Evolutionary conservation across 2,797 vertebrate species (phyloP).

Genomic region (Oryzias sinensis): DNA sequence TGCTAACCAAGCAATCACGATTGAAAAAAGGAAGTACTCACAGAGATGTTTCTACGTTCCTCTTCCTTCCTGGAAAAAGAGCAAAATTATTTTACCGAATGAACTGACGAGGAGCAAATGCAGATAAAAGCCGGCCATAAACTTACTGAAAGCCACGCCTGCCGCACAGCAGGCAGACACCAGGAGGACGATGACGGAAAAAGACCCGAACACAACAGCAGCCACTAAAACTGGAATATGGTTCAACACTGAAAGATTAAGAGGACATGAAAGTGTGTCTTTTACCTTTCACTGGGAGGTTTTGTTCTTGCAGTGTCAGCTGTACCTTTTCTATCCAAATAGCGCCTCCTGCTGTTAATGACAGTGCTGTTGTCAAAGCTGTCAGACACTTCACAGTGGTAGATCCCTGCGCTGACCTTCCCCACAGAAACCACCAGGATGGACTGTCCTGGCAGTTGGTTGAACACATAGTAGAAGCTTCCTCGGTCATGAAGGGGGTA

Average conservation of each 20-base stretch:
- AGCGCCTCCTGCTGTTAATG: conserved; percentile 44
- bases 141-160: conserved; percentile 68
- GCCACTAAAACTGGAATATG: conserved; percentile 37
- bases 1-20: neutral
- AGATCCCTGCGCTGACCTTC: conserved; percentile 51
- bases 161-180: conserved; percentile 57
- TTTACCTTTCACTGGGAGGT: neutral
- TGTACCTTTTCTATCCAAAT: conserved; percentile 68
- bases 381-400: conserved; percentile 69
- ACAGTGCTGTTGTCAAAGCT: conserved; percentile 58
- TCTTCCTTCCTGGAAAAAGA: conserved; percentile 56
- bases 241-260: conserved; percentile 58
- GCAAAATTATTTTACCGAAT: neutral
- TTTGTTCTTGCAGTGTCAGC: neutral
- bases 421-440: conserved; percentile 44
- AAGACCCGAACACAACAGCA: conserved; percentile 64
- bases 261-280: neutral
- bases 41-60: conserved; percentile 30
- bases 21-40: conserved; percentile 49
- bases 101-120: neutral
- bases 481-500: conserved; percentile 34
- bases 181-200: conserved; percentile 50
- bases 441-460: conserved; percentile 32
- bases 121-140: neutral
- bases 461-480: conserved; percentile 38